Percentiles rank a stretch among this genome's conserved stretches.
phyloP scores from a whole-genome alignment of 2,888 invertebrate genomes.

The Lasius fuliginosus region DNA sequence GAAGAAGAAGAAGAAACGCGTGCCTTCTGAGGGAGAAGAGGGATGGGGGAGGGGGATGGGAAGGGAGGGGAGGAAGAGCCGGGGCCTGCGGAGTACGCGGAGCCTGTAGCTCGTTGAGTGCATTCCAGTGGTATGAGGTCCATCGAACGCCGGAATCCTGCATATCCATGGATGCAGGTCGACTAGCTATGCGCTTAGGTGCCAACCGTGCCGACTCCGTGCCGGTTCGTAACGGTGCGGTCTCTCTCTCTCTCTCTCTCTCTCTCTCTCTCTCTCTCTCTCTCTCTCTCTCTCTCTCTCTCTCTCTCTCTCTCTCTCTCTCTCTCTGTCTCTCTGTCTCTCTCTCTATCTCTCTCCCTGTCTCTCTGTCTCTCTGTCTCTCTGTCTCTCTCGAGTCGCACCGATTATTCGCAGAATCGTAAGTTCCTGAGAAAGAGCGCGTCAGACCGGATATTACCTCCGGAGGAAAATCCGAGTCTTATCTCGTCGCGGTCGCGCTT shows the following conservation, averaged over 20 bases:
- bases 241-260: conserved; percentile 5
- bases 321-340: conserved; percentile 10
- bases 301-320: too few species aligned
- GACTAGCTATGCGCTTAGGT: conserved; percentile 77
- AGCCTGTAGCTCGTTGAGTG: conserved; percentile 58
- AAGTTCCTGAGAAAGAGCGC: conserved; percentile 12
- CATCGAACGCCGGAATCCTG: conserved; percentile 66
- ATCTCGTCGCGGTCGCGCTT: conserved; percentile 9
- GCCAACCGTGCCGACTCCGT: conserved; percentile 74
- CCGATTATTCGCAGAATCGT: conserved; percentile 47
- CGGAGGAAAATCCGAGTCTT: conserved; percentile 8
- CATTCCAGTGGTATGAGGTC: conserved; percentile 65
- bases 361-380: too few species aligned
- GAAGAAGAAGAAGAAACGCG: conserved; percentile 47
- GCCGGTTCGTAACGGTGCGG: conserved; percentile 42
- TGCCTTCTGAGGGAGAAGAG: background rate
- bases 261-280: too few species aligned
- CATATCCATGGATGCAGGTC: conserved; percentile 70
- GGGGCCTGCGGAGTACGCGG: conserved; percentile 15
- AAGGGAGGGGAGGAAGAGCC: background rate
- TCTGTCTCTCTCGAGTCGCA: conserved; percentile 1
- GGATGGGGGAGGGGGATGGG: background rate
- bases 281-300: too few species aligned
- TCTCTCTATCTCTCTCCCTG: too few species aligned
- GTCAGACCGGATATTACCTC: conserved; percentile 9